Base-by-base conservation (phyloP, 2,888 invertebrate species). In the Drosophila peninsularis region DNA sequence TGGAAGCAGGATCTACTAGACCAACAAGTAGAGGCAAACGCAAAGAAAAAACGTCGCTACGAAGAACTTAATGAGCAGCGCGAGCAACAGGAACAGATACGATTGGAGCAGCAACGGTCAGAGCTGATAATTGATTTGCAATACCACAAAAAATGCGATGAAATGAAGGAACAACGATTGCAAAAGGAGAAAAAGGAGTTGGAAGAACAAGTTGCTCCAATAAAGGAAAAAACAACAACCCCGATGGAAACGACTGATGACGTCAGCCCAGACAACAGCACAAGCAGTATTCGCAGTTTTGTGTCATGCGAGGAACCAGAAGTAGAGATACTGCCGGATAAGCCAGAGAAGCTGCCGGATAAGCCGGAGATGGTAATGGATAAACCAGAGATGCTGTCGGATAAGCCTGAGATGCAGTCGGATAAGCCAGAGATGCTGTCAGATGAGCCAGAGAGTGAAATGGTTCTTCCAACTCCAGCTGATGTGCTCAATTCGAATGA, bases 401-500 rank as follows among this genome's bases (percentile, higher is more conserved):
- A 5, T 30, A 30, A 10, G 10, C 30, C 30, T 2, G 10, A 30
- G 30, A 30, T 30, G 30, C 30, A 3, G 30, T 10, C 30, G 9
- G 30, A 30, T 30, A 10, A 30, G 1, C 30, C 30, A 30, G 10
- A 30, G 10, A 30, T 30, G 10, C 30, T 36, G 5, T 0, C 24
- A 1, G 24, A 47, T 14, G 37, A 37, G 5, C 11, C 32, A 11
- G 4, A 37, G 0, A 11, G 39, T 9, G 14, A 21, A 21, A 24
- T 14, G 32, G 1, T n/a, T 1, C 83, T 85, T 50, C 81, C 82
- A 24, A 90, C 83, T 65, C 64, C 71, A 32, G 89, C 90, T 0
- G 91, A 92, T 74, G 75, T 80, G 27, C 62, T 90, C 0, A 92
- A 92, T 66, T 90, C 85, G 0, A 92, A 92, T 78, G 88, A 83